Evolutionary conservation across 2,797 vertebrate species (phyloP), one percentile per base, ranked within the genome.

Genomic region (Rhinella marina): DNA sequence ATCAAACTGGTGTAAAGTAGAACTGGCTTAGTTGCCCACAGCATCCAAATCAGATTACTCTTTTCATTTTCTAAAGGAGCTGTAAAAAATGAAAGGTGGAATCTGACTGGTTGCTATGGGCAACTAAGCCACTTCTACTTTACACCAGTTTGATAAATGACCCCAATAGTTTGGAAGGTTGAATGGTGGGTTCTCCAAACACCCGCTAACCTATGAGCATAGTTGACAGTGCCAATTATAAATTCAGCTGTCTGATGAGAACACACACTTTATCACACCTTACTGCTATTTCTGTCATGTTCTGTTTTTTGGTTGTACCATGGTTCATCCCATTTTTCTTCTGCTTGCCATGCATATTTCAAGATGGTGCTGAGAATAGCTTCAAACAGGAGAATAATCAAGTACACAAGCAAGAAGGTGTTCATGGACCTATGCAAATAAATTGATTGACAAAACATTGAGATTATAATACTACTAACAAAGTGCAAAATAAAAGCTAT

Each of bases 291-390:
- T 91, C 95, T 96, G 91, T 99, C 97, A 75, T 96, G 96, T 72
- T 98, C 97, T 0, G 98, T 99, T 95, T 97, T 98, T 88, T 93
- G 94, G 88, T 99, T 99, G 93, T 99, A 99, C 94, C 98, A 99
- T 68, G 97, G 97, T 87, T 99, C 98, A 84, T 98, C 92, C 97
- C 96, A 98, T 90, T 98, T 96, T 57, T 94, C 93, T 94, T 99
- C 97, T 48, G 96, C 94, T 93, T 99, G 97, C 98, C 98, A 99
- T 27, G 97, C 95, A 2, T 98, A 99, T 91, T 99, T 99, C 78
- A 99, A 93, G 92, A 99, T 98, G 90, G 98, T 99, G 93, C 98
- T 99, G 91, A 99, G 93, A 90, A 98, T 90, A 32, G 98, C 98
- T 95, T 99, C 97, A 57, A 96, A 96, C 91, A 99, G 95, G 92